Evolutionary conservation across 2,888 invertebrate species (phyloP).

Genomic region (Hanleya hanleyi): DNA sequence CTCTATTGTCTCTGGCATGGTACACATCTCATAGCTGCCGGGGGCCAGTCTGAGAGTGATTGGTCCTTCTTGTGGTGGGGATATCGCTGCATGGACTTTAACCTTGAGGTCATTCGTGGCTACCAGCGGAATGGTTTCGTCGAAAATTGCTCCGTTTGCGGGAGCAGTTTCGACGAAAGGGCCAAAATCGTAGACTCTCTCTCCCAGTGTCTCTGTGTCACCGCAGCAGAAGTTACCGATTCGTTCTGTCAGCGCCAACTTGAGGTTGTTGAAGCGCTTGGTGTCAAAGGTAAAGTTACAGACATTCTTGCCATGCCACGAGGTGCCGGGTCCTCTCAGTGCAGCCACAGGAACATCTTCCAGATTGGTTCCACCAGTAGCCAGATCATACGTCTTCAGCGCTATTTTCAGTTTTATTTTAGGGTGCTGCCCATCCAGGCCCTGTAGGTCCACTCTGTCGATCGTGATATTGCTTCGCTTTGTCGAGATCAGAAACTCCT

Average conservation of each 20-base stretch:
- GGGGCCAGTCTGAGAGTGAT: slow-evolving; percentile 52
- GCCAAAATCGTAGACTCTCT: background rate
- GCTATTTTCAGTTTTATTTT: background rate
- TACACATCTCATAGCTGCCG: slow-evolving; percentile 64
- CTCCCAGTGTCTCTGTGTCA: background rate
- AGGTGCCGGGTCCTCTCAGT: slow-evolving; percentile 44
- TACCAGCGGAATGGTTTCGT: no score
- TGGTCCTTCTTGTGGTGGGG: slow-evolving; percentile 24
- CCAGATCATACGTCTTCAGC: no score
- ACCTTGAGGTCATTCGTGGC: background rate
- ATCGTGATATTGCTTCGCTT: slow-evolving; percentile 15
- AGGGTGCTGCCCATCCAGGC: background rate
- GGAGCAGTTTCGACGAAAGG: background rate
- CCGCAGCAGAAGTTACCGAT: background rate
- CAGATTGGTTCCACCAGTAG: slow-evolving; percentile 26
- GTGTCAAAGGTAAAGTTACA: background rate
- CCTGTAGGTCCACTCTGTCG: background rate
- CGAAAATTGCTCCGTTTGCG: background rate
- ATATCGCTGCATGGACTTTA: background rate
- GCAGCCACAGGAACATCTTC: slow-evolving; percentile 25
- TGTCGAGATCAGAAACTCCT: slow-evolving; percentile 40
- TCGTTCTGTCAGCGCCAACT: background rate
- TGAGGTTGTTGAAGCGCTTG: background rate
- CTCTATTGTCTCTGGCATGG: slow-evolving; percentile 52
- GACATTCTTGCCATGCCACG: background rate